Evolutionary conservation across 2,113 vertebrate genomes (phyloP).

Genomic region (Mobula birostris): DNA sequence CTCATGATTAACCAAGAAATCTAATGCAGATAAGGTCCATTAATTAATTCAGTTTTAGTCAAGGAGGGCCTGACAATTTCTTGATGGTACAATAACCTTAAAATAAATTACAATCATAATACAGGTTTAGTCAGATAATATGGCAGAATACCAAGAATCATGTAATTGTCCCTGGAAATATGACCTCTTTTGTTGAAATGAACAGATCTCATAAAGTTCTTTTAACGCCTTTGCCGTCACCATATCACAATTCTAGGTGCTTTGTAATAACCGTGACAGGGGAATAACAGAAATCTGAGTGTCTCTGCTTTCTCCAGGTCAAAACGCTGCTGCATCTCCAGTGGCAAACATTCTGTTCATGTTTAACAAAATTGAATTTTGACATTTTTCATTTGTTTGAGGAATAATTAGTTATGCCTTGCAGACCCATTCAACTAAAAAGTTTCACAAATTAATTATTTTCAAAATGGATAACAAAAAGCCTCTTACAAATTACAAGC

Average conservation of each 20-base stretch:
- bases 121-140: constrained; percentile 29
- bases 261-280: neutral
- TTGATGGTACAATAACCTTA: constrained; percentile 29
- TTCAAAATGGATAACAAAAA: constrained; percentile 10
- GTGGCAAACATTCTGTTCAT: neutral
- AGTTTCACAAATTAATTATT: constrained; percentile 22
- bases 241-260: neutral
- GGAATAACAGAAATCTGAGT: neutral
- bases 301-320: neutral
- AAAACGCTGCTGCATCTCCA: neutral
- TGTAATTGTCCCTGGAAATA: constrained; percentile 34
- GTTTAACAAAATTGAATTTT: constrained; percentile 4
- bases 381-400: constrained; percentile 21
- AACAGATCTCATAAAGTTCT: constrained; percentile 21
- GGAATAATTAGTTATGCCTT: constrained; percentile 12
- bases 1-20: constrained; percentile 35
- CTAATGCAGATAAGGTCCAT: constrained; percentile 27
- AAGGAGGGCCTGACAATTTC: constrained; percentile 19
- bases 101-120: constrained; percentile 33
- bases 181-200: constrained; percentile 32
- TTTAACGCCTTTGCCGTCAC: neutral
- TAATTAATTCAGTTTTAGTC: constrained; percentile 30
- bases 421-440: constrained; percentile 11
- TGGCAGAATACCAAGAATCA: constrained; percentile 29
- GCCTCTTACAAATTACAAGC: neutral